Base-by-base conservation (phyloP, 2,888 invertebrate genomes). In the Dicycla oo region DNA sequence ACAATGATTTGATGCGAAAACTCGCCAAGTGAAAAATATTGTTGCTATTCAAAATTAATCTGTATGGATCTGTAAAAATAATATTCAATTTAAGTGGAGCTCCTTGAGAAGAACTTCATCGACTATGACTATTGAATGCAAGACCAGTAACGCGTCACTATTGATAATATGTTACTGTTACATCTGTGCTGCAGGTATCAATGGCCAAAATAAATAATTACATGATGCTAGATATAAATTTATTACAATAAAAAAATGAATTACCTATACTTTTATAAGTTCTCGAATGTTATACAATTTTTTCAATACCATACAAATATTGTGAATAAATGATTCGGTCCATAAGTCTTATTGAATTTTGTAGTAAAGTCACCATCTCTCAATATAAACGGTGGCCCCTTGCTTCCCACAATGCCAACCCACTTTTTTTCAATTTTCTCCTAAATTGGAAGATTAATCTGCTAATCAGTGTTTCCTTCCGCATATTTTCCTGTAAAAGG, bases 371-470 rank as follows among this genome's bases (percentile, higher is more conserved):
- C 49, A 18, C 7, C 15, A 40, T 66, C 68, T 40, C 18, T 38
- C 18, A 49, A 47, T n/a, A 40, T n/a, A 49, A 74, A 26, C 11
- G 51, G 43, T 13, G 8, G 8, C 40, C 30, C 23, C 56, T 56
- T 30, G 3, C 20, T 47, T 3, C 18, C 5, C 57, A 71, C 61
- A 68, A 60, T 49, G 51, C 15, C 13, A 63, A 62, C 26, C 57
- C 45, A 72, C 69, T 38, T 60, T 61, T 73, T 68, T 66, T 63
- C 1, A 61, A 53, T 51, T 38, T 65, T 49, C 30, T 13, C 43
- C 58, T 18, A 45, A 69, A 67, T 64, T 79, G 64, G 67, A 79
- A 82, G 82, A 75, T 82, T 69, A 75, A 75, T 69, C 56, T 60
- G 30, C 30, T 80, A 68, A 73, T 66, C 71, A 66, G 67, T 64